Evolutionary conservation across 2,113 vertebrate genomes (phyloP).

Genomic region (Glaucomys volans): DNA sequence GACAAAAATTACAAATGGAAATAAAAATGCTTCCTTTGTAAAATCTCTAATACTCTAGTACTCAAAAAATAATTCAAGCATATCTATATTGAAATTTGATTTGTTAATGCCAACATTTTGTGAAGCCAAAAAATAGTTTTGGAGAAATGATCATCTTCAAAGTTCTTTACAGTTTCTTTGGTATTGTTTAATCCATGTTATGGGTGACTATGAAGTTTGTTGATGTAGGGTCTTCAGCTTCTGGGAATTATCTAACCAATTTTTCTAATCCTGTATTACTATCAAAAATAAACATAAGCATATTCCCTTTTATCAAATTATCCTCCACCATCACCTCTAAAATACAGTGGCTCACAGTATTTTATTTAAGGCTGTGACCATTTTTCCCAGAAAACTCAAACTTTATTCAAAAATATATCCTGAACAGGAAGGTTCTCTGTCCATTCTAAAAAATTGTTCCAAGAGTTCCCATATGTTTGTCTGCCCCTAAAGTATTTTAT

Average conservation of each 20-base stretch:
- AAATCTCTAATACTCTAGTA: not conserved
- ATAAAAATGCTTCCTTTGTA: slow-evolving; percentile 36
- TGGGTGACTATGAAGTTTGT: not conserved
- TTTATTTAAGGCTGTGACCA: slow-evolving; percentile 18
- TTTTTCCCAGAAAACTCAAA: slow-evolving; percentile 23
- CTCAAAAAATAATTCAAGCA: not conserved
- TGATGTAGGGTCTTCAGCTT: not conserved
- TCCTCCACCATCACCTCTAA: not conserved
- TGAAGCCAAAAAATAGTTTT: not conserved
- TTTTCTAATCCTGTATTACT: slow-evolving; percentile 16
- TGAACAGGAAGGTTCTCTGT: not conserved
- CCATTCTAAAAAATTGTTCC: not conserved
- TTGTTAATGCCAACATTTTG: not conserved
- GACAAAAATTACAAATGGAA: slow-evolving; percentile 56
- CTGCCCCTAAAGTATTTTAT: not conserved
- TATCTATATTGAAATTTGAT: slow-evolving; percentile 46
- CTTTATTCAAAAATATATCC: not conserved
- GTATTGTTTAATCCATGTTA: not conserved
- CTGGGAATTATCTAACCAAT: not conserved
- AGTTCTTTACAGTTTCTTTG: not conserved
- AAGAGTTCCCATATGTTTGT: not conserved
- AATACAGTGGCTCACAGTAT: not conserved
- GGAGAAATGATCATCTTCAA: not conserved
- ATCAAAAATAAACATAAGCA: slow-evolving; percentile 49
- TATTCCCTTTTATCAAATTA: slow-evolving; percentile 3